phyloP scores from a whole-genome alignment of 2,797 vertebrate species.

The Capromys pilorides region DNA sequence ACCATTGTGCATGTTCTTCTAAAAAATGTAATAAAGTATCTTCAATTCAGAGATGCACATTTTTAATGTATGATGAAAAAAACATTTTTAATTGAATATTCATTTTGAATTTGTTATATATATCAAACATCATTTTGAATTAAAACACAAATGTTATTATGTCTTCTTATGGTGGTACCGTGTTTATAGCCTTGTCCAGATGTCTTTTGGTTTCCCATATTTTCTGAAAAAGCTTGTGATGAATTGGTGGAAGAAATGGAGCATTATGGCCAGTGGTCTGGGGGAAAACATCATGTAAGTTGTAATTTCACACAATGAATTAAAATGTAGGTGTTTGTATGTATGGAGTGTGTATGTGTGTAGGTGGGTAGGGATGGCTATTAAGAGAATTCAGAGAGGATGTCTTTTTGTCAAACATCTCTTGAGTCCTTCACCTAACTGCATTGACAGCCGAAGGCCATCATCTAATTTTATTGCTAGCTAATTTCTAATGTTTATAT shows the following conservation, averaged over 20 bases:
- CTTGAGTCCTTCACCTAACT: neutral
- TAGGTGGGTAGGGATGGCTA: neutral
- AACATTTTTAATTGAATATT: neutral
- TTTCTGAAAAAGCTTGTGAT: slow-evolving; percentile 94
- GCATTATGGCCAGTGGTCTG: slow-evolving; percentile 95
- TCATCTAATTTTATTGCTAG: neutral
- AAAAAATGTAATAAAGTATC: neutral
- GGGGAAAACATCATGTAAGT: slow-evolving; percentile 94
- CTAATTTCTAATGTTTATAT: neutral
- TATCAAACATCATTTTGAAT: neutral
- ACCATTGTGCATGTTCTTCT: neutral
- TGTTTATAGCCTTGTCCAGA: slow-evolving; percentile 95
- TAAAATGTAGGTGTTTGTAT: neutral
- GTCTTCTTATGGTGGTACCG: neutral
- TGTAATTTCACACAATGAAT: slow-evolving; percentile 34
- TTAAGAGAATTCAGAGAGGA: neutral
- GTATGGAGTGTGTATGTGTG: neutral
- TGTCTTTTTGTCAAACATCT: neutral
- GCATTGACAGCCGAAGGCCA: neutral
- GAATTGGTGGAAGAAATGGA: slow-evolving; percentile 98
- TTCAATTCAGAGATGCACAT: neutral
- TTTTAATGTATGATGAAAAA: neutral
- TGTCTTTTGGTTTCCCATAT: slow-evolving; percentile 99
- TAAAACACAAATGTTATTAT: neutral
- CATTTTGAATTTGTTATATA: neutral